Conservation (phyloP, 2,797 vertebrate species). For the Cuniculus paca region DNA sequence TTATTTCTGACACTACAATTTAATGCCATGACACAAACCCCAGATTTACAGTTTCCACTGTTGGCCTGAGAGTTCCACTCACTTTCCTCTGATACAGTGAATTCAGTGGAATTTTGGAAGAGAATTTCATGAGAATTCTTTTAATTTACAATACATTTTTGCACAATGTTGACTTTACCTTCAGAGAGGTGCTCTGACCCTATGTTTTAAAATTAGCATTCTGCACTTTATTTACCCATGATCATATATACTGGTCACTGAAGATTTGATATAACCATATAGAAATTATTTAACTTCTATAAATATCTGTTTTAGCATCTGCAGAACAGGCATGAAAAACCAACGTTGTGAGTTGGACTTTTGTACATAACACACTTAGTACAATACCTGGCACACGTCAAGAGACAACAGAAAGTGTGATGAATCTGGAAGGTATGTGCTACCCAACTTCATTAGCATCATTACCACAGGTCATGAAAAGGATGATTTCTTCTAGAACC, state of each 20-base stretch:
- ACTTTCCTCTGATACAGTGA: slow-evolving; percentile 60
- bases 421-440: not conserved
- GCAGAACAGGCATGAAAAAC: not conserved
- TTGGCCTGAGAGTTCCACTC: slow-evolving; percentile 70
- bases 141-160: slow-evolving; percentile 35
- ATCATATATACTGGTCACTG: not conserved
- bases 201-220: slow-evolving; percentile 33
- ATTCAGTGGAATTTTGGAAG: slow-evolving; percentile 43
- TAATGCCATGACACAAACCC: slow-evolving; percentile 78
- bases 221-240: not conserved
- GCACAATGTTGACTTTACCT: slow-evolving; percentile 16
- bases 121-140: slow-evolving; percentile 71
- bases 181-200: slow-evolving; percentile 21
- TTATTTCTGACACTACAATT: slow-evolving; percentile 82
- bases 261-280: not conserved
- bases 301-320: not conserved
- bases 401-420: not conserved
- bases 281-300: not conserved
- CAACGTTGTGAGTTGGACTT: accelerated
- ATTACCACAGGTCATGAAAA: not conserved
- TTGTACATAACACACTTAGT: not conserved
- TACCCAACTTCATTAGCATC: not conserved
- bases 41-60: slow-evolving; percentile 78
- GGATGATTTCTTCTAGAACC: not conserved
- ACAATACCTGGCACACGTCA: not conserved